Evolutionary conservation across 2,888 invertebrate genomes (phyloP).

Genomic region (Doris montereyensis): DNA sequence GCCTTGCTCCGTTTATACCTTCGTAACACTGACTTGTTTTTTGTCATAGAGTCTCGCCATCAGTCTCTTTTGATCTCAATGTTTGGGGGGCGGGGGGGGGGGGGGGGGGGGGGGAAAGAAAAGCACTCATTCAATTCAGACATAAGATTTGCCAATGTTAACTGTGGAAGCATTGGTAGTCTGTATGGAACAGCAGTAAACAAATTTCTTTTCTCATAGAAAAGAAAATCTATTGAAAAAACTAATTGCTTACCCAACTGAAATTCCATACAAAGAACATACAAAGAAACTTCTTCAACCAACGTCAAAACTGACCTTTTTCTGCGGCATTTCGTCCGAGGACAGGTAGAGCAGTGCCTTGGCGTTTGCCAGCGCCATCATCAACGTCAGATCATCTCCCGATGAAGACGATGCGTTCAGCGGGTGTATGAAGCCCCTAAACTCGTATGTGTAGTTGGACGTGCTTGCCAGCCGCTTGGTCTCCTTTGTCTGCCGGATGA

Average conservation of each 20-base stretch:
- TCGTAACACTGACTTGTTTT: too few species aligned
- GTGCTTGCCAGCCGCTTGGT: conserved; percentile 62
- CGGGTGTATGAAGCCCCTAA: conserved; percentile 87
- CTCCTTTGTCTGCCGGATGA: conserved; percentile 87
- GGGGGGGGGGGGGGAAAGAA: too few species aligned
- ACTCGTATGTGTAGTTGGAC: conserved; percentile 46
- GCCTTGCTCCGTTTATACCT: too few species aligned
- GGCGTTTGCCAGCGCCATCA: conserved; percentile 46
- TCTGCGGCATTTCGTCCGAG: conserved; percentile 46
- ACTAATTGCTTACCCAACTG: neutral
- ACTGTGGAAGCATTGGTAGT: too few species aligned
- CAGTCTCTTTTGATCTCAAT: too few species aligned
- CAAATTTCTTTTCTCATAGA: too few species aligned
- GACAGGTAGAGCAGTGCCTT: conserved; percentile 55
- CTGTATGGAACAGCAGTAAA: too few species aligned
- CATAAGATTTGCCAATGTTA: too few species aligned
- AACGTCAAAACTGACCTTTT: conserved; percentile 47
- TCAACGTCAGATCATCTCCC: conserved; percentile 49
- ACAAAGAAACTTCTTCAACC: too few species aligned
- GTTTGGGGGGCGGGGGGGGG: too few species aligned
- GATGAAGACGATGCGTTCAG: conserved; percentile 73
- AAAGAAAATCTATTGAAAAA: neutral
- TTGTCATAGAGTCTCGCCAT: too few species aligned
- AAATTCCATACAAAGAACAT: neutral
- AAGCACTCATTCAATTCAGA: too few species aligned